Evolutionary conservation across 2,113 vertebrate genomes (phyloP).

Genomic region (Urocolius indicus): DNA sequence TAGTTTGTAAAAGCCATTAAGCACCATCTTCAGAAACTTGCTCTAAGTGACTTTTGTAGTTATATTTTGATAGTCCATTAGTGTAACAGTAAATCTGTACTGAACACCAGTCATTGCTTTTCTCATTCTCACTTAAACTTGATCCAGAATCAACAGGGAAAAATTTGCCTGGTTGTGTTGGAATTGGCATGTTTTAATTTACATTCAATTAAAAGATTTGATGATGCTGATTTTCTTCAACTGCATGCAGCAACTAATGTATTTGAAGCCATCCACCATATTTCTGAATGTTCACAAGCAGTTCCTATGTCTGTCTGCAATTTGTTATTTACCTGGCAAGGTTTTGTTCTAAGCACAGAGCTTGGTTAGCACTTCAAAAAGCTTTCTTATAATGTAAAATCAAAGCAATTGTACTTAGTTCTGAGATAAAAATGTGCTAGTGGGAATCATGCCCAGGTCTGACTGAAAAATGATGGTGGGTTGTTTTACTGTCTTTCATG

Average conservation of each 20-base stretch:
- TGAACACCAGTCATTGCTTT: background rate
- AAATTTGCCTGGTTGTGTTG: background rate
- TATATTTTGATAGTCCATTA: background rate
- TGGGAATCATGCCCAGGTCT: conserved; percentile 40
- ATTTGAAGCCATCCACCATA: background rate
- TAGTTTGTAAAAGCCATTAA: background rate
- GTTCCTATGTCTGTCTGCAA: background rate
- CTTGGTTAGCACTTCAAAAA: background rate
- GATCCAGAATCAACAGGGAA: conserved; percentile 17
- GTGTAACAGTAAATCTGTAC: background rate
- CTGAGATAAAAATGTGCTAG: conserved; percentile 22
- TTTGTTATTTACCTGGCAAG: background rate
- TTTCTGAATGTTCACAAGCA: background rate
- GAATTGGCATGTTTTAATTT: background rate
- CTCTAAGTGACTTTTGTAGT: background rate
- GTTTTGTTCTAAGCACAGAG: background rate
- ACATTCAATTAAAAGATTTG: background rate
- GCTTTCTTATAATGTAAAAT: conserved; percentile 5
- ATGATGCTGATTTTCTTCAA: background rate
- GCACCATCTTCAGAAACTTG: background rate
- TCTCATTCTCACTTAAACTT: background rate
- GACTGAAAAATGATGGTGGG: background rate
- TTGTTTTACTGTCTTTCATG: conserved; percentile 51
- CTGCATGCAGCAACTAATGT: background rate
- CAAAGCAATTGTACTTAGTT: background rate